Conservation (phyloP, 2,113 vertebrate genomes). For the Candoia aspera region DNA sequence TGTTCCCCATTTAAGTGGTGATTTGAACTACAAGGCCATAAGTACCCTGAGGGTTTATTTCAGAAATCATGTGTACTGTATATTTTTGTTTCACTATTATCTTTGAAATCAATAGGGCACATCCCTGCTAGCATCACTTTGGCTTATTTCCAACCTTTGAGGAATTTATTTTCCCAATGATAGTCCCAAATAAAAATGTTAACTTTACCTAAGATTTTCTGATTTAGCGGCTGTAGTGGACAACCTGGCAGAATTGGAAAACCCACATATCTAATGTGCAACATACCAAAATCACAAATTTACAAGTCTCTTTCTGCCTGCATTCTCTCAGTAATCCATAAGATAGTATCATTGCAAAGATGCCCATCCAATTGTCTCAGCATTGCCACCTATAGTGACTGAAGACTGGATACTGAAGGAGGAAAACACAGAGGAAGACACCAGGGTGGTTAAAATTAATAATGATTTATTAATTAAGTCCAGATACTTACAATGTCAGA, state of each 20-base stretch:
- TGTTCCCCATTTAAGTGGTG: background rate
- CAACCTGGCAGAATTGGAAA: background rate
- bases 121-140: background rate
- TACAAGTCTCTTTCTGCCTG: background rate
- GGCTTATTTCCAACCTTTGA: background rate
- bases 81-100: background rate
- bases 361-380: background rate
- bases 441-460: background rate
- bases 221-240: background rate
- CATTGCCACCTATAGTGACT: background rate
- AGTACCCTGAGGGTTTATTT: background rate
- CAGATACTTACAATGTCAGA: too few relatives aligned
- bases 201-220: background rate
- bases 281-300: background rate
- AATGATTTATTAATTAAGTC: too few relatives aligned
- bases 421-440: background rate
- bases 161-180: background rate
- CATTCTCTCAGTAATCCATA: background rate
- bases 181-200: background rate
- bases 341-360: background rate
- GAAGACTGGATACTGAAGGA: background rate
- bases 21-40: background rate
- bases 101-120: background rate
- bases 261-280: background rate
- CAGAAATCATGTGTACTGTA: background rate